Base-by-base conservation (phyloP, 2,797 vertebrate genomes). In the Xenentodon cancila region DNA sequence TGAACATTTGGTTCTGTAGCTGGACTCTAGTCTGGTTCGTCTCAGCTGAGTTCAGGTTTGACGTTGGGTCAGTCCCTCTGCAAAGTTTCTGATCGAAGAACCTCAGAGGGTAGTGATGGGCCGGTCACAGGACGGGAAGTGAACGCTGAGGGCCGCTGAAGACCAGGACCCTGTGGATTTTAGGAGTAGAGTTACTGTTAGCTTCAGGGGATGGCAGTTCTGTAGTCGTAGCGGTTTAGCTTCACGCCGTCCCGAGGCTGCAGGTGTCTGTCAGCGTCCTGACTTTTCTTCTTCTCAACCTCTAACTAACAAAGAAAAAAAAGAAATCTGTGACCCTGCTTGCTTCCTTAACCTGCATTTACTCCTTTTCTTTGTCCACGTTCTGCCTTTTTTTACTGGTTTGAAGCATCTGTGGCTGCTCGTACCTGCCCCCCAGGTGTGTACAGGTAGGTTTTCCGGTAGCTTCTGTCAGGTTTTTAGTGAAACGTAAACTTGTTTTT, bases 161-260 rank as follows among this genome's bases (percentile, higher is more conserved):
- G 45, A 32, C 50, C 15, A 2, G 3, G 7, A 27, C 20, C 55
- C 60, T 27, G 68, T 53, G 34, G 70, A 64, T 64, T 78, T 53
- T 91, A 86, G 86, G 78, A 77, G 71, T 90, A 85, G 85, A 82
- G 64, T 86, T 78, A 79, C 60, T 43, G 58, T 90, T 92, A 92
- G 88, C 87, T 88, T 86, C 85, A 85, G 79, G 86, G 90, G 90
- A 84, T 63, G 69, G 79, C 91, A 88, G 83, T n/a, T 88, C 92
- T 94, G 91, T 87, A 90, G 92, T 92, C 57, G 91, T 94, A 93
- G 92, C 91, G 74, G 82, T 92, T 90, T 92, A 92, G 89, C 90
- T 88, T 40, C 48, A 73, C 77, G 75, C n/a, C n/a, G n/a, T n/a
- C n/a, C n/a, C n/a, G 79, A 66, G 75, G 71, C 59, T n/a, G 34